These are phyloP conservation scores for Dynastes hyllus DNA, from an alignment of 2,888 invertebrate genomes.

Conservation along the genomic window DNA sequence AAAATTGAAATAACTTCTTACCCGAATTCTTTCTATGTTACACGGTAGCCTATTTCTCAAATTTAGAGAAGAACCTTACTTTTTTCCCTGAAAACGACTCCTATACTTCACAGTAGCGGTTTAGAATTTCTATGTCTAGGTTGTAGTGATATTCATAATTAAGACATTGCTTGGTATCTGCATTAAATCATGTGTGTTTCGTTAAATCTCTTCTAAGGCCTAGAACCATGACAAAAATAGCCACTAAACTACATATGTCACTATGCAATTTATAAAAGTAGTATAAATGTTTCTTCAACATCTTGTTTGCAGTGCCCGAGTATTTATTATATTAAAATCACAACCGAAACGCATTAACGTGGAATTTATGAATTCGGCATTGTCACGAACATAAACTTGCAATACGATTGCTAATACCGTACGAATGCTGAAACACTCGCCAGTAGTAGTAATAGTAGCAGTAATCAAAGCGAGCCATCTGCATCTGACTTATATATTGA, in stretches of 20 bases:
- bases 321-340: slow-evolving; percentile 5
- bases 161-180: neutral
- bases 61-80: no score
- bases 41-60: no score
- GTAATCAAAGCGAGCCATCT: slow-evolving; percentile 21
- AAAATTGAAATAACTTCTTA: no score
- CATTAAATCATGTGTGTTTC: no score
- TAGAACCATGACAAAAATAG: neutral
- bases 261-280: neutral
- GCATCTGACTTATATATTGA: slow-evolving; percentile 9
- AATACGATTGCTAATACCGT: neutral
- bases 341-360: slow-evolving; percentile 11
- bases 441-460: neutral
- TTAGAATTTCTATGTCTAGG: no score
- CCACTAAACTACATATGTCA: neutral
- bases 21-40: no score
- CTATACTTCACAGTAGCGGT: no score
- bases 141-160: no score
- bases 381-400: neutral
- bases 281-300: neutral
- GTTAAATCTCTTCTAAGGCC: neutral
- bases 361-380: slow-evolving; percentile 21
- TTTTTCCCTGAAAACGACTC: no score
- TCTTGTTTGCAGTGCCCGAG: neutral
- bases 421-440: neutral